A percentile compares a stretch with the other conserved stretches of the same genome.
phyloP scores from a whole-genome alignment of 2,797 vertebrate genomes.

The Serranus cabrilla region DNA sequence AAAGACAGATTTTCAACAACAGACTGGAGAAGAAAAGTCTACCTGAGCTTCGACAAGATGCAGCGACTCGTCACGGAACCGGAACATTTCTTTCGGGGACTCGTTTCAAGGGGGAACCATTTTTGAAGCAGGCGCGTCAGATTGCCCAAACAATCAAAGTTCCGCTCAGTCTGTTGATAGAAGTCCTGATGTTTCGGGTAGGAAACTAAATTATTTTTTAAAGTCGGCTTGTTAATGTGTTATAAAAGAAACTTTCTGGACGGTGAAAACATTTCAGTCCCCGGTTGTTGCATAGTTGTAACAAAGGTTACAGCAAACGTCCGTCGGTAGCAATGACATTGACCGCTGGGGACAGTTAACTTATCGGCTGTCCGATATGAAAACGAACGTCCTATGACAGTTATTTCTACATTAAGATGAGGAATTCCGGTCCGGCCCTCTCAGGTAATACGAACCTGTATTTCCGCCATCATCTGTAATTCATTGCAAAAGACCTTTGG shows the following conservation, averaged over 20 bases:
- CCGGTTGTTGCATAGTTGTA: neutral
- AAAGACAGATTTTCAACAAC: too few species aligned
- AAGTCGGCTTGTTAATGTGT: accelerated
- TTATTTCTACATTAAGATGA: accelerated
- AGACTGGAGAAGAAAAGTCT: too few species aligned
- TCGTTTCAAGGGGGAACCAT: constrained; percentile 58
- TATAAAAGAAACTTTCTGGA: neutral
- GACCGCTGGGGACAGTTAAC: constrained; percentile 10
- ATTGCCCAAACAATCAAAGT: neutral
- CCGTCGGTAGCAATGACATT: constrained; percentile 40
- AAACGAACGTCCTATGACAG: neutral
- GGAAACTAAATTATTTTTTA: accelerated
- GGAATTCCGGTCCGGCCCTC: too few species aligned
- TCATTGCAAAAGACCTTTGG: neutral
- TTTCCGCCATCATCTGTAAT: neutral
- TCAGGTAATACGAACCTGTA: neutral
- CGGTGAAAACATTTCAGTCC: neutral
- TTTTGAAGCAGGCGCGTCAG: neutral
- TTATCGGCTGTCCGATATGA: too few species aligned
- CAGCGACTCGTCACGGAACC: neutral
- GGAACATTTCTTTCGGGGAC: constrained; percentile 39
- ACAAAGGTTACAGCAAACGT: constrained; percentile 5
- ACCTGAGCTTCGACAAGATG: too few species aligned
- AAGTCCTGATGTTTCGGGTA: accelerated
- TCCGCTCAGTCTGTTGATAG: accelerated